Evolutionary conservation across 2,113 vertebrate species (phyloP).

Genomic region (Aphyosemion australe): DNA sequence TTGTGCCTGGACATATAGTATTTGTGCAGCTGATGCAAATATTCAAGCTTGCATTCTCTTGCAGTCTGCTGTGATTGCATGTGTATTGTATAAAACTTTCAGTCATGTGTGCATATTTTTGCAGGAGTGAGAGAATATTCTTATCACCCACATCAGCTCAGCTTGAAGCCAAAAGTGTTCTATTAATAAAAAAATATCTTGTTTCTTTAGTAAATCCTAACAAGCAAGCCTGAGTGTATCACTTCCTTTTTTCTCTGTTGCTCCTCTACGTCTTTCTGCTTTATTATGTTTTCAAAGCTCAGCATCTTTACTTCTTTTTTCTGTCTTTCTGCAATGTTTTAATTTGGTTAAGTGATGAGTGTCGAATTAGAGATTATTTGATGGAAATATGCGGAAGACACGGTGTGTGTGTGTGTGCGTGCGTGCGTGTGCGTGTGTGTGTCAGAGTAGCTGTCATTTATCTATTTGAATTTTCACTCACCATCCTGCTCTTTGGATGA

Average conservation of each 20-base stretch:
- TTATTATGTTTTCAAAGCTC: constrained; percentile 31
- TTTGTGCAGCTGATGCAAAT: constrained; percentile 6
- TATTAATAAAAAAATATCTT: constrained; percentile 56
- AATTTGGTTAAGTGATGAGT: constrained; percentile 61
- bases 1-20: not conserved
- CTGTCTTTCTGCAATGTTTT: constrained; percentile 46
- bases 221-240: constrained; percentile 55
- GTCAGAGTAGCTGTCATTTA: constrained; percentile 23
- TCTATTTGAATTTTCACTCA: constrained; percentile 30
- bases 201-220: constrained; percentile 61
- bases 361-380: constrained; percentile 60
- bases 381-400: constrained; percentile 40
- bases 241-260: constrained; percentile 50
- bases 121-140: constrained; percentile 71
- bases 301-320: constrained; percentile 22
- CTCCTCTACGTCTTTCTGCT: constrained; percentile 27
- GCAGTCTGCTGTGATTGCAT: not conserved
- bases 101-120: constrained; percentile 51
- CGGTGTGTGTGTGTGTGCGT: not conserved
- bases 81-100: constrained; percentile 12
- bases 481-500: constrained; percentile 24
- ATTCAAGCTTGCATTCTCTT: not conserved
- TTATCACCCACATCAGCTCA: constrained; percentile 59
- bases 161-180: constrained; percentile 51
- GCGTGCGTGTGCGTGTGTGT: too few species aligned